Evolutionary conservation across 1,140 invertebrate genomes (phyloP).

Genomic region (Sweltsa coloradensis): DNA sequence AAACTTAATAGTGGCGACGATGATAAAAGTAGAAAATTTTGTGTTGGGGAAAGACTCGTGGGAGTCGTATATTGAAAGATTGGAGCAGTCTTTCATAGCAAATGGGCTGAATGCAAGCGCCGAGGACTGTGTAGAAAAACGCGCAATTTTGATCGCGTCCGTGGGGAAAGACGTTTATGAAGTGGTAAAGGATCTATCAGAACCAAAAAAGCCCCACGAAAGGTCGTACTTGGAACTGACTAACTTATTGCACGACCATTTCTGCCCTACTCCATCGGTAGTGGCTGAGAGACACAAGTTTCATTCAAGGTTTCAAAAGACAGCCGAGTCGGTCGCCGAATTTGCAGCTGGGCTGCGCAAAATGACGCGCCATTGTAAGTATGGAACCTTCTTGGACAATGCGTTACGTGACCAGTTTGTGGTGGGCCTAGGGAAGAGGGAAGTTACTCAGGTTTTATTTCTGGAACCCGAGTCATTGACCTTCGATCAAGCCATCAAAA

Average conservation of each 20-base stretch:
- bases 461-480: not conserved
- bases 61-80: slow-evolving; percentile 2
- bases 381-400: not conserved
- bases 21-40: too few relatives aligned
- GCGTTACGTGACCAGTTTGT: not conserved
- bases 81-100: not conserved
- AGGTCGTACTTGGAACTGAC: not conserved
- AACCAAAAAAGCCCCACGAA: not conserved
- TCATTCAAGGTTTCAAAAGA: not conserved
- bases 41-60: too few relatives aligned
- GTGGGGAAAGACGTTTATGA: not conserved
- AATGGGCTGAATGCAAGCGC: not conserved
- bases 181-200: not conserved
- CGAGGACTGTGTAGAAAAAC: not conserved
- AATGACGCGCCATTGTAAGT: not conserved
- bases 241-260: not conserved
- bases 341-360: not conserved
- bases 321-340: not conserved
- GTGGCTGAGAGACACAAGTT: not conserved
- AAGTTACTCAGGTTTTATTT: not conserved
- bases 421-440: not conserved
- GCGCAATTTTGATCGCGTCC: not conserved
- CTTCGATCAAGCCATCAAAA: not conserved
- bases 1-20: too few relatives aligned
- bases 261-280: not conserved